Evolutionary conservation across 2,113 vertebrate genomes (phyloP).

Genomic region (Furnarius figulus): DNA sequence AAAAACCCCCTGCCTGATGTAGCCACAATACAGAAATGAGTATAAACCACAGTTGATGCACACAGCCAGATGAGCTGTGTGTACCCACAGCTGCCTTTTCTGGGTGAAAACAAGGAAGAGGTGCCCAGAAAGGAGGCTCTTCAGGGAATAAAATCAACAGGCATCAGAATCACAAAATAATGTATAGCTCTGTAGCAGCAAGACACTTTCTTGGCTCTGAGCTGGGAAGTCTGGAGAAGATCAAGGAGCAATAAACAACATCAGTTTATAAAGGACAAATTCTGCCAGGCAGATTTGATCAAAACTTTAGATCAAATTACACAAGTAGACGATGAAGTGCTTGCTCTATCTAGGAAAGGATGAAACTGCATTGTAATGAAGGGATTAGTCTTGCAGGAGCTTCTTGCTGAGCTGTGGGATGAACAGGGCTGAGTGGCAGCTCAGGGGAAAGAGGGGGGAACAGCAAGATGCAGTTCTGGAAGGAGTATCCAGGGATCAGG

Average conservation of each 20-base stretch:
- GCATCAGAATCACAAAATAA: neutral
- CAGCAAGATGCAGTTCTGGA: neutral
- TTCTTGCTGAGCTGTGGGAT: neutral
- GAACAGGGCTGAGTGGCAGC: neutral
- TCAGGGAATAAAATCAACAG: neutral
- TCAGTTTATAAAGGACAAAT: slow-evolving; percentile 1
- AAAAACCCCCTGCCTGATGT: neutral
- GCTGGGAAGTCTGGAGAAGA: slow-evolving; percentile 41
- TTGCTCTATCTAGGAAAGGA: neutral
- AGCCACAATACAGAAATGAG: neutral
- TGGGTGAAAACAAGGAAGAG: neutral
- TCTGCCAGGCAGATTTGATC: slow-evolving; percentile 10
- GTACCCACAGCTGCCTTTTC: neutral
- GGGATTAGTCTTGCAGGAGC: neutral
- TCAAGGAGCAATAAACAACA: slow-evolving; percentile 22
- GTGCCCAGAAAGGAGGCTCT: neutral
- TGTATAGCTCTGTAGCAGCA: neutral
- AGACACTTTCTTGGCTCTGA: slow-evolving; percentile 14
- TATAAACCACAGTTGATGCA: neutral
- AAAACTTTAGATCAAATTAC: slow-evolving; percentile 32
- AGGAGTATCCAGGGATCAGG: neutral
- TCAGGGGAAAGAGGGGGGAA: neutral
- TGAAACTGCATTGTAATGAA: neutral
- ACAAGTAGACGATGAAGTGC: neutral
- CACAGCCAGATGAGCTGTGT: neutral